phyloP scores from a whole-genome alignment of 1,140 invertebrate genomes.

The Heliconius hermathena region DNA sequence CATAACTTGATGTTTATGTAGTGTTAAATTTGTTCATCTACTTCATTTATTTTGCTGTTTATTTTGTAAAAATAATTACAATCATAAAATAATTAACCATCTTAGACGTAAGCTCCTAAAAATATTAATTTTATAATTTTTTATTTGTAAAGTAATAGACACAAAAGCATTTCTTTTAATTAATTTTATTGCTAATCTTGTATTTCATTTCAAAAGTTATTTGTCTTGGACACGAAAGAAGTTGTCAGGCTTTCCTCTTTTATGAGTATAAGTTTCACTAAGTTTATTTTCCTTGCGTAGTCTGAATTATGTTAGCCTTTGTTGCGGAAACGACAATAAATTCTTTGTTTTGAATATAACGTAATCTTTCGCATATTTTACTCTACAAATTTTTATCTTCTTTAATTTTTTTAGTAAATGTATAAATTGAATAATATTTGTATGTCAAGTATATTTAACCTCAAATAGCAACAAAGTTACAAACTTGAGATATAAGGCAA shows the following conservation, averaged over 20 bases:
- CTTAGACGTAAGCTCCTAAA: neutral
- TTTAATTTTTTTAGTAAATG: neutral
- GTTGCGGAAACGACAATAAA: neutral
- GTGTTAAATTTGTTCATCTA: neutral
- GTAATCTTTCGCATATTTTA: neutral
- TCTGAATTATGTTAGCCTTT: neutral
- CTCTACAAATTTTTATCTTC: too few species aligned
- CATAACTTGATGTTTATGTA: neutral
- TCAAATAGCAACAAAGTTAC: neutral
- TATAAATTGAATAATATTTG: neutral
- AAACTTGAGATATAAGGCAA: neutral
- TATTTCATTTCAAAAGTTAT: neutral
- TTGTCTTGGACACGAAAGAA: neutral
- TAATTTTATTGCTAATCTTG: neutral
- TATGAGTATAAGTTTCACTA: neutral
- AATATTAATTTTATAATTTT: neutral
- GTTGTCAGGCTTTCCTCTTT: slow-evolving; percentile 1
- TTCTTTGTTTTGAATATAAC: neutral
- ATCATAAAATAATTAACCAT: neutral
- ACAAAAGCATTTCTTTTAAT: neutral
- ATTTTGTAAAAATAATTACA: neutral
- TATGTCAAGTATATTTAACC: neutral
- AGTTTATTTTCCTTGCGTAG: neutral
- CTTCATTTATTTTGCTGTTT: neutral
- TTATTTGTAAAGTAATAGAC: neutral